Base-by-base conservation (phyloP, 1,140 invertebrate species). In the Tenebrio molitor region DNA sequence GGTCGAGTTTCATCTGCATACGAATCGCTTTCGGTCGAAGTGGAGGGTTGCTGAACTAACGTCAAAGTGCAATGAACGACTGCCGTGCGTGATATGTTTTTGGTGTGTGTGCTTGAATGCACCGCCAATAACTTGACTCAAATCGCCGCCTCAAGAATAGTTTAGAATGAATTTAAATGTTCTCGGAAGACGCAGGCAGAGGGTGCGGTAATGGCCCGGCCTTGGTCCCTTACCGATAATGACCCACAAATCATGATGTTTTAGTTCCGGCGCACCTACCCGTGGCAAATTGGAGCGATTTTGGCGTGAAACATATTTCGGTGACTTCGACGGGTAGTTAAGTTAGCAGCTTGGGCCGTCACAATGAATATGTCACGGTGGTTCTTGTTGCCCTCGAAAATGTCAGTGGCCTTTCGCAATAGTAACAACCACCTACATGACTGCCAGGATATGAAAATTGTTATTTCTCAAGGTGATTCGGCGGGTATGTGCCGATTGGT, bases 171-270 rank as follows among this genome's bases (percentile, higher is more conserved):
- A 29, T 29, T 8, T 3, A 29, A 29, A 29, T 29, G 3, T 29
- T 29, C 8, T 16, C 14, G n/a, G n/a, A 44, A 16, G 16, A 16
- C 6, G 41, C n/a, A 0, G 41, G 41, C 14, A 14, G 8, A 29
- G 25, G 25, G 25, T 29, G 25, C 25, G 8, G 8, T 29, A 29
- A 29, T 29, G 3, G n/a, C 8, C 25, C 25, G 25, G 25, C 25
- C 25, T 29, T 29, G 25, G 25, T 29, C 25, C 8, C 8, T 29
- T 8, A 16, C 41, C 41, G 1, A 44, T 44, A 44, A 44, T 44
- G 41, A 44, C 41, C 41, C 41, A 44, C 41, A 44, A 44, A 44
- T 44, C 41, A 44, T 16, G 41, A 1, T 6, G n/a, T n/a, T 44
- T 44, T 15, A 29, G 41, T 44, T 44, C 41, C 41, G 41, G 41